Percentiles rank a stretch among this genome's conserved stretches.
phyloP scores from a whole-genome alignment of 2,888 invertebrate species.

The Nephrotoma guestfalica region DNA sequence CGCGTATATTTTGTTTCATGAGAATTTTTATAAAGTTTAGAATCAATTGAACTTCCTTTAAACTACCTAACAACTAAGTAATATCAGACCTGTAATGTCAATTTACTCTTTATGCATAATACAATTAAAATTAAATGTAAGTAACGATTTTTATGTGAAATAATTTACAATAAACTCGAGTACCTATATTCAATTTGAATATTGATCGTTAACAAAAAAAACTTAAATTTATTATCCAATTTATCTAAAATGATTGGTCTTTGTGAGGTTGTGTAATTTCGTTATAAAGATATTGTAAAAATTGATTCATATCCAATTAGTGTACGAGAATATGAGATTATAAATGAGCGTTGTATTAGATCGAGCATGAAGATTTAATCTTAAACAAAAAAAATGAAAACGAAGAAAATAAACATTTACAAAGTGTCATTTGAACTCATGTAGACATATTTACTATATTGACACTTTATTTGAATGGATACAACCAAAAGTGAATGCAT shows the following conservation, averaged over 20 bases:
- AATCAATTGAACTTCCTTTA: background rate
- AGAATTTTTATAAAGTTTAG: background rate
- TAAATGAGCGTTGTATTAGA: background rate
- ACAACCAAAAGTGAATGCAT: background rate
- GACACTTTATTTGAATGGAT: background rate
- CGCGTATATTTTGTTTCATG: background rate
- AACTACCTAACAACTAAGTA: background rate
- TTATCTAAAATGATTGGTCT: background rate
- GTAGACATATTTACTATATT: background rate
- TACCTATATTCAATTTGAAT: background rate
- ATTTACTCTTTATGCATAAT: background rate
- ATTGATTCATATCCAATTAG: background rate
- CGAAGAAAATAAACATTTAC: background rate
- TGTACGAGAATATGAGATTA: background rate
- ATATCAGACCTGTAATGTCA: background rate
- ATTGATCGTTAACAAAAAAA: background rate
- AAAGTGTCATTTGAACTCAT: background rate
- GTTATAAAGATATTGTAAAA: background rate
- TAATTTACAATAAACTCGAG: background rate
- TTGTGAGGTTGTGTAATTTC: background rate
- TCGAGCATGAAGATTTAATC: background rate
- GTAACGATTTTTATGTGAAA: background rate
- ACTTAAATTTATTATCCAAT: background rate
- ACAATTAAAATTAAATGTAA: background rate
- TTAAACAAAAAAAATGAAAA: background rate